These are phyloP conservation scores for Phocoena sinus DNA, from an alignment of 2,113 vertebrate species.

Conservation along the genomic window DNA sequence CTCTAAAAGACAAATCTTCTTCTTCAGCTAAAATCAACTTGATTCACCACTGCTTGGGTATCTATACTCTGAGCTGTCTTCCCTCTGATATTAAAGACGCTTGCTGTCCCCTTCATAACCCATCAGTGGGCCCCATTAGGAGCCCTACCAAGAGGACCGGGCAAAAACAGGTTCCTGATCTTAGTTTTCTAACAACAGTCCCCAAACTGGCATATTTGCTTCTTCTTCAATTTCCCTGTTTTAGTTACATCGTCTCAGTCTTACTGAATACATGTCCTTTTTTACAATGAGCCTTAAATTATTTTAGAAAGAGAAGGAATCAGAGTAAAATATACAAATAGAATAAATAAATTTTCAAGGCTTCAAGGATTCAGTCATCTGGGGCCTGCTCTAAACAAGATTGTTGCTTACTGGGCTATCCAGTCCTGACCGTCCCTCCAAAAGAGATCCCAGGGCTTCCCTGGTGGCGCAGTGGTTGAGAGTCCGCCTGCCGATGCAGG, in stretches of 20 bases:
- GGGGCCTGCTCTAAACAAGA: background rate
- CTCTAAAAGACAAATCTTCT: background rate
- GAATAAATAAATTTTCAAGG: background rate
- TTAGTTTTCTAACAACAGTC: background rate
- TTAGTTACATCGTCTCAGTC: background rate
- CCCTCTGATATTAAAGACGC: background rate
- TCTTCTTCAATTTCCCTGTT: constrained; percentile 25
- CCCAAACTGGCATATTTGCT: background rate
- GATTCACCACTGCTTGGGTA: background rate
- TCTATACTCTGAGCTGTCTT: background rate
- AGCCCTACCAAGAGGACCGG: background rate
- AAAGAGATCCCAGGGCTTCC: background rate
- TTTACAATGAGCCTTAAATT: background rate
- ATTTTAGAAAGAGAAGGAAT: background rate
- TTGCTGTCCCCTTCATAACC: background rate
- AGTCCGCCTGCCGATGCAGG: too few species aligned
- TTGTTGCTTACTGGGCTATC: background rate
- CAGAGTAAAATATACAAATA: background rate
- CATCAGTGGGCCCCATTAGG: background rate
- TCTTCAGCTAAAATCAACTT: background rate
- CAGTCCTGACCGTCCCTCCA: background rate
- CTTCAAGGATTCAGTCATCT: background rate
- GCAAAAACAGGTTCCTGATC: background rate
- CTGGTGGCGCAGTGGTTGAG: too few species aligned
- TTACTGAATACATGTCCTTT: background rate